phyloP scores from a whole-genome alignment of 2,797 vertebrate genomes.

The Coranthus polyacanthus region DNA sequence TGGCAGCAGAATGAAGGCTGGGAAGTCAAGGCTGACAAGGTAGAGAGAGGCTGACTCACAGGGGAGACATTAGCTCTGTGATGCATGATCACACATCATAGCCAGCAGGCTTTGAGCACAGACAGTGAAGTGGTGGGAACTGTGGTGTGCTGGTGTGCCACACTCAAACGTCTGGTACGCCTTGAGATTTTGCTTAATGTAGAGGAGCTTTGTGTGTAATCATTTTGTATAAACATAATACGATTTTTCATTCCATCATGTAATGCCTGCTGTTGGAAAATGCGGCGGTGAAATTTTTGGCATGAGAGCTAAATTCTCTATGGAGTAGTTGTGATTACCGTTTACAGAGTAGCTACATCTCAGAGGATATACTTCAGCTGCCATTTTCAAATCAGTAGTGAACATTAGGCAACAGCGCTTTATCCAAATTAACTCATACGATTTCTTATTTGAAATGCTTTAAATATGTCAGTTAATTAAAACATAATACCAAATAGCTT shows the following conservation, averaged over 20 bases:
- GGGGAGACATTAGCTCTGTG: conserved; percentile 78
- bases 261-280: conserved; percentile 14
- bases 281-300: conserved; percentile 13
- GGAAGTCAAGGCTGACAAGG: conserved; percentile 69
- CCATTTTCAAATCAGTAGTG: conserved; percentile 11
- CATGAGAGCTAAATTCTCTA: conserved; percentile 13
- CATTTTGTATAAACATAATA: conserved; percentile 33
- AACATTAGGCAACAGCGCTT: not conserved
- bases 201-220: conserved; percentile 30
- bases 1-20: conserved; percentile 71
- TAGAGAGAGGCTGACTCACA: conserved; percentile 76
- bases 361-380: conserved; percentile 2
- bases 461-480: not conserved
- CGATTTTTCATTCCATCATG: conserved; percentile 20
- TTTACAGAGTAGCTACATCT: conserved; percentile 13
- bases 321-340: conserved; percentile 1
- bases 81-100: conserved; percentile 76
- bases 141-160: conserved; percentile 48
- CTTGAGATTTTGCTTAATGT: conserved; percentile 43
- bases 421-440: not conserved
- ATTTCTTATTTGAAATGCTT: not conserved
- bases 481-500: not conserved
- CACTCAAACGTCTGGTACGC: conserved; percentile 44
- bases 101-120: conserved; percentile 63
- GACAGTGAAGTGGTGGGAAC: conserved; percentile 64